phyloP scores from a whole-genome alignment of 2,113 vertebrate species.

The Poeciliopsis occidentalis region DNA sequence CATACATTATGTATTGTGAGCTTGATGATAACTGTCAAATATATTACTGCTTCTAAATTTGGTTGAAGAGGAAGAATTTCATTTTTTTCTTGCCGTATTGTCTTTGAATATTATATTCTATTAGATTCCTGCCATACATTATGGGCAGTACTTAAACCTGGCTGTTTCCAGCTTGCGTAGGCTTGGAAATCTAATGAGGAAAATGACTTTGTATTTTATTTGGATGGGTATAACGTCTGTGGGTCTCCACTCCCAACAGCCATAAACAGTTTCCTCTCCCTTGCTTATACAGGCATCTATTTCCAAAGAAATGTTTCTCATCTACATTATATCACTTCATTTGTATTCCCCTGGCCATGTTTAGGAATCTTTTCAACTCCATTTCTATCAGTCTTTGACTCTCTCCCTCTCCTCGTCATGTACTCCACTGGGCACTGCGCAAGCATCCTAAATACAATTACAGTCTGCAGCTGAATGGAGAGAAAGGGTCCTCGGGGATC shows the following conservation, averaged over 20 bases:
- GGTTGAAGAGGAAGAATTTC: constrained; percentile 32
- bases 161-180: constrained; percentile 43
- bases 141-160: constrained; percentile 44
- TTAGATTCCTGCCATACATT: constrained; percentile 63
- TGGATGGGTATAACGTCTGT: constrained; percentile 35
- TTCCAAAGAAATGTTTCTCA: constrained; percentile 33
- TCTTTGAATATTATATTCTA: constrained; percentile 58
- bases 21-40: constrained; percentile 40
- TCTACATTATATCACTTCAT: constrained; percentile 25
- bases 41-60: constrained; percentile 39
- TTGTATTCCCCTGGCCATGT: constrained; percentile 30
- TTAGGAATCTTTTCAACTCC: constrained; percentile 39
- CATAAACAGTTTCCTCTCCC: not conserved
- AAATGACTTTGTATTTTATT: constrained; percentile 69
- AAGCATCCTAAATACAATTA: constrained; percentile 79
- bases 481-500: constrained; percentile 68
- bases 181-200: constrained; percentile 59
- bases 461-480: constrained; percentile 73
- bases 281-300: constrained; percentile 28
- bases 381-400: constrained; percentile 42
- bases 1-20: constrained; percentile 17
- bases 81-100: constrained; percentile 51
- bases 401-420: constrained; percentile 34
- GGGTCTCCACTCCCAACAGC: constrained; percentile 6
- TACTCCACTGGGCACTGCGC: constrained; percentile 62